Evolutionary conservation across 2,113 vertebrate species (phyloP).

Genomic region (Daubentonia madagascariensis): DNA sequence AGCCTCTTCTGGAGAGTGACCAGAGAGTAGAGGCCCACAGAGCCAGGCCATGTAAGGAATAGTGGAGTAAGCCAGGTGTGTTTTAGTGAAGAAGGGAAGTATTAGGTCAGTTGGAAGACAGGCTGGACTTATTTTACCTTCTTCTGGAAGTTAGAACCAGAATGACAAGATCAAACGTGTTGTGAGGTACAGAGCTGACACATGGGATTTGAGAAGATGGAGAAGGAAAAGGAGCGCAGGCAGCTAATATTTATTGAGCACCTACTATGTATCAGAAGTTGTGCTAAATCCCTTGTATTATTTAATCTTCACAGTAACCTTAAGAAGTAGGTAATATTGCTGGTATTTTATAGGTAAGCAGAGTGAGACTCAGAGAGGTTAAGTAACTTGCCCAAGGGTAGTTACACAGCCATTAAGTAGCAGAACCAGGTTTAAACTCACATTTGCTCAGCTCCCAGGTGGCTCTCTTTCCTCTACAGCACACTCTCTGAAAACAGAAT

Average conservation of each 20-base stretch:
- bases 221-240: not conserved
- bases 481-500: not conserved
- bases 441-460: not conserved
- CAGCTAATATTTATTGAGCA: slow-evolving; percentile 14
- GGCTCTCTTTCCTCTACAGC: not conserved
- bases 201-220: not conserved
- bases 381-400: not conserved
- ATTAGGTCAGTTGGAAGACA: not conserved
- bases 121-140: not conserved
- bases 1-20: not conserved
- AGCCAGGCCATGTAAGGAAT: not conserved
- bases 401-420: not conserved
- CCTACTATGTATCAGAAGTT: slow-evolving; percentile 11
- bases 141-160: not conserved
- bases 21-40: not conserved
- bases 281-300: not conserved
- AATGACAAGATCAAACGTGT: slow-evolving; percentile 16
- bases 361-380: not conserved
- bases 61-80: not conserved
- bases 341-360: slow-evolving; percentile 4
- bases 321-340: slow-evolving; percentile 19
- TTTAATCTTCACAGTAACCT: not conserved
- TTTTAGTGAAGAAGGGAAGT: not conserved
- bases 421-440: not conserved
- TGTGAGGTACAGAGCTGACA: slow-evolving; percentile 19